Percentiles rank a stretch among this genome's conserved stretches.
Evolutionary conservation across 2,888 invertebrate species (phyloP).

Genomic region (Leptodirus hochenwartii): DNA sequence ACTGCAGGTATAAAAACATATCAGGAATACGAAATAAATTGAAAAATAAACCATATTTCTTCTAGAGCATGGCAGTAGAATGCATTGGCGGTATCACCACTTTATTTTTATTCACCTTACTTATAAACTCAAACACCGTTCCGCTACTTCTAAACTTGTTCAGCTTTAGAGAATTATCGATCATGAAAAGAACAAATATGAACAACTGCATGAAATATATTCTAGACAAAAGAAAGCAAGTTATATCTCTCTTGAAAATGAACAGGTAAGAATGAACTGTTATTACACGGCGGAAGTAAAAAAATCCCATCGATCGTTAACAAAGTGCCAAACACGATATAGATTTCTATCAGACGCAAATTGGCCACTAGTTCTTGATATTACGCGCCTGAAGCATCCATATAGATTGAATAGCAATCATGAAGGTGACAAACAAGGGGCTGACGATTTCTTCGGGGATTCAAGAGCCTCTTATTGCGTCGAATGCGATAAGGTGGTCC

Average conservation of each 20-base stretch:
- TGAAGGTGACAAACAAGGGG: slow-evolving; percentile 5
- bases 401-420: neutral
- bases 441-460: slow-evolving; percentile 5
- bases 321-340: no score
- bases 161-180: slow-evolving; percentile 8
- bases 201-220: slow-evolving; percentile 10
- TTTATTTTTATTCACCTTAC: no score
- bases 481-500: slow-evolving; percentile 9
- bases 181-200: slow-evolving; percentile 8
- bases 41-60: no score
- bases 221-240: slow-evolving; percentile 7
- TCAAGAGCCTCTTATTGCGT: slow-evolving; percentile 8
- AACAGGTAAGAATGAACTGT: slow-evolving; percentile 6
- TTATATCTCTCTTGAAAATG: slow-evolving; percentile 8
- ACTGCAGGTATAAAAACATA: no score
- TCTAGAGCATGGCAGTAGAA: no score
- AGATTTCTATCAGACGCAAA: slow-evolving; percentile 9
- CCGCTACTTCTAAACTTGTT: slow-evolving; percentile 8
- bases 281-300: no score
- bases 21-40: no score
- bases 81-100: no score
- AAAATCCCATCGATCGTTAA: no score
- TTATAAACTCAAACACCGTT: no score
- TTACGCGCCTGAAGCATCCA: slow-evolving; percentile 7
- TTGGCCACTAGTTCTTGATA: slow-evolving; percentile 5